These are phyloP conservation scores for Paratilapia polleni DNA, from an alignment of 2,113 vertebrate genomes.

Conservation along the genomic window DNA sequence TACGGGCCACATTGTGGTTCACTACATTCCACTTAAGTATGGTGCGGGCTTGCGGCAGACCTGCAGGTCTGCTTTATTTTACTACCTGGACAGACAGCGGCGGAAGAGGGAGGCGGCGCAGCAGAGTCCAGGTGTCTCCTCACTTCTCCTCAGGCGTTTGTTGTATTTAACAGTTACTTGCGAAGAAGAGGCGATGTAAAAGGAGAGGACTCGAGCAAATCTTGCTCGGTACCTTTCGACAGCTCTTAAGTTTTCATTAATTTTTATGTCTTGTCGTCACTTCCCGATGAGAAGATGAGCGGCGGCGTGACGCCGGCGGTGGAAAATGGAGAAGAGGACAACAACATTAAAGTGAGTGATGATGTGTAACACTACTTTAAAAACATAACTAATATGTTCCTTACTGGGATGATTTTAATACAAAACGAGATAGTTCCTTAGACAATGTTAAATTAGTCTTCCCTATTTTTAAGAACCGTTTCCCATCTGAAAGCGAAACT, in stretches of 20 bases:
- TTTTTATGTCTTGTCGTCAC: neutral
- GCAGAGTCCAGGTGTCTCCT: neutral
- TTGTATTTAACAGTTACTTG: neutral
- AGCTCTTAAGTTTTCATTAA: neutral
- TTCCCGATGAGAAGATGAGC: slow-evolving; percentile 48
- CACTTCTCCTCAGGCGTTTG: neutral
- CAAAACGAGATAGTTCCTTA: neutral
- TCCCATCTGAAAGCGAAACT: neutral
- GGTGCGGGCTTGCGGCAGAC: neutral
- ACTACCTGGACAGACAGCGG: slow-evolving; percentile 1
- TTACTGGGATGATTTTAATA: neutral
- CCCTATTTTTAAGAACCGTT: neutral
- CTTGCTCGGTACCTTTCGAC: neutral
- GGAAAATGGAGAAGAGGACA: neutral
- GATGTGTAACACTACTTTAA: neutral
- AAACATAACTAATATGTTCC: neutral
- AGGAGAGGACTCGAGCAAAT: neutral
- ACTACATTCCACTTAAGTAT: slow-evolving; percentile 16
- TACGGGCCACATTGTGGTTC: neutral
- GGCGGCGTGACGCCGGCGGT: neutral
- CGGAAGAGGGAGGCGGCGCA: neutral
- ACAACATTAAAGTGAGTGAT: slow-evolving; percentile 49
- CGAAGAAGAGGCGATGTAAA: neutral
- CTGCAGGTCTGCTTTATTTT: slow-evolving; percentile 13
- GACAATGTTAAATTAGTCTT: neutral